phyloP scores from a whole-genome alignment of 2,888 invertebrate genomes.

The Leptopilina drosophilae region DNA sequence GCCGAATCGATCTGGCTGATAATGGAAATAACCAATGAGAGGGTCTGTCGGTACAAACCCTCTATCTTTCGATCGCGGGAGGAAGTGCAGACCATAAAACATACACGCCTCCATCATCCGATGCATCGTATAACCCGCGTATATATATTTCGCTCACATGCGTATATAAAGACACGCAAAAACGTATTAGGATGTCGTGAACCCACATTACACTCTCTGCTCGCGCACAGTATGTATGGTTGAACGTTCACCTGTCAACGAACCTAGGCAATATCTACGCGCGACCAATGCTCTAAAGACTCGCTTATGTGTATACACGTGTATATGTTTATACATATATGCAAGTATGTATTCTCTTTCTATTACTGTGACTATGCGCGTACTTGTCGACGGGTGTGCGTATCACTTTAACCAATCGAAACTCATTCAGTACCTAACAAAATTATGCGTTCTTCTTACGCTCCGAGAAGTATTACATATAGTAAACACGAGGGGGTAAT shows the following conservation, averaged over 20 bases:
- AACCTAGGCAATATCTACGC: conserved; percentile 35
- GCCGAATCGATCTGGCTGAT: conserved; percentile 60
- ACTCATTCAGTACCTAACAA: conserved; percentile 47
- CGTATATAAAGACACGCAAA: conserved; percentile 19
- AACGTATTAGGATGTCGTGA: conserved; percentile 24
- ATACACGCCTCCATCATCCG: conserved; percentile 61
- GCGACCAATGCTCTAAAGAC: conserved; percentile 40
- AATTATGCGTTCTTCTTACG: conserved; percentile 27
- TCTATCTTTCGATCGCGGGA: conserved; percentile 61
- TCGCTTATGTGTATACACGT: too few relatives aligned
- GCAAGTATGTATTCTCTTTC: too few relatives aligned
- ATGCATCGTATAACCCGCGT: conserved; percentile 41
- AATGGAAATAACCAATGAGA: conserved; percentile 62
- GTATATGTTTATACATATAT: too few relatives aligned
- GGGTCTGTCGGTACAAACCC: conserved; percentile 39
- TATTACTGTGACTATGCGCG: conserved; percentile 33
- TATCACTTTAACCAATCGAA: conserved; percentile 56
- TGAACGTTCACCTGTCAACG: conserved; percentile 50
- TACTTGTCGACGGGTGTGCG: conserved; percentile 34
- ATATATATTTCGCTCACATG: conserved; percentile 32
- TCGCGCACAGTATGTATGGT: background rate
- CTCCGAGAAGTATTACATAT: background rate
- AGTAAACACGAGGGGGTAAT: too few relatives aligned
- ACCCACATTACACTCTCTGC: conserved; percentile 18
- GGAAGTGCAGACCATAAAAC: conserved; percentile 65